Evolutionary conservation across 2,797 vertebrate species (phyloP), one percentile per base, ranked within the genome.

Genomic region (Trachurus trachurus): DNA sequence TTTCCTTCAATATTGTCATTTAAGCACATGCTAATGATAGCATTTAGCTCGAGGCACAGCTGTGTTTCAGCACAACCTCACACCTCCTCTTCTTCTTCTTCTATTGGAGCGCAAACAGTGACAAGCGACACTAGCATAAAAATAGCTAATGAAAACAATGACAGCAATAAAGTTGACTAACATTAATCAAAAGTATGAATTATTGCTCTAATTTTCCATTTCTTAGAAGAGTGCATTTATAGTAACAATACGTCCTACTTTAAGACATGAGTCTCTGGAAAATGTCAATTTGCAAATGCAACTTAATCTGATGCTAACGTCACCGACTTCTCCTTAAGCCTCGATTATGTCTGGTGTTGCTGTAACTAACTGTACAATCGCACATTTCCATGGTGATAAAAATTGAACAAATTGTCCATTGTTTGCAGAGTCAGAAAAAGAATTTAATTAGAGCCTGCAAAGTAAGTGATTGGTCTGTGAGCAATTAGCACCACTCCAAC

Each of bases 401-500:
- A 79, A 85, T 37, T 54, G 12, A 45, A 80, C 76, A 85, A 81
- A 88, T 64, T 66, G 65, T 16, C 61, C 49, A 77, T 78, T 74
- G 76, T 88, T 83, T 82, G 68, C 9, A 1, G 52, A 81, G 80
- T 75, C 53, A 71, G 61, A 68, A 69, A 76, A 68, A 78, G 6
- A 72, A 58, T 84, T 77, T 68, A 80, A 85, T 75, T 63, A 76
- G 50, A 66, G 59, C 17, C 72, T 66, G 82, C 77, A 58, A 73
- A 70, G 66, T 71, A 22, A 57, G 50, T 50, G 82, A 88, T 82
- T 86, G 69, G 76, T 82, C 71, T 85, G 64, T 63, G 66, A 80
- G 87, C 79, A 87, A 88, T 89, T 76, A 84, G 72, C 77, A 47
- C 57, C 40, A 82, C 76, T 87, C 44, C 47, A 78, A 68, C 45